A percentile compares a stretch with the other conserved stretches of the same genome.
Conservation (phyloP, 2,113 vertebrate genomes). For the Hippopotamus amphibius region DNA sequence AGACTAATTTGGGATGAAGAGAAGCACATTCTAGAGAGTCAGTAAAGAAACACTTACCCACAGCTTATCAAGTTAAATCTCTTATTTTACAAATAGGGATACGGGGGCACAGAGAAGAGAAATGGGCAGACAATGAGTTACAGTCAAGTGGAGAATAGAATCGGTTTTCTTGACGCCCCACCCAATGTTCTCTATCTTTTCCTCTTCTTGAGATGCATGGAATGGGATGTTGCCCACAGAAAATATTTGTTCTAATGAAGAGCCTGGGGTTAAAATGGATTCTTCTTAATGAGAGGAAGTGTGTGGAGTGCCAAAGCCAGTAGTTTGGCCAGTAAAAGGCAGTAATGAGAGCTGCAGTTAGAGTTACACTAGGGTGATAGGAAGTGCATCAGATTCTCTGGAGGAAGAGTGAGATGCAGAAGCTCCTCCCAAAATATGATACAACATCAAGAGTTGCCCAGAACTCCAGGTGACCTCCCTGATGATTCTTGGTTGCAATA, state of each 20-base stretch:
- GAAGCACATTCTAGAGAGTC: not conserved
- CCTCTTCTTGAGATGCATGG: not conserved
- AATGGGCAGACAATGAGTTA: not conserved
- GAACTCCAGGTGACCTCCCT: not conserved
- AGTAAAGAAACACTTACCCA: not conserved
- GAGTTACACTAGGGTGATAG: not conserved
- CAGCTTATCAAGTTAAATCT: not conserved
- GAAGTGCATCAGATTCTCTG: not conserved
- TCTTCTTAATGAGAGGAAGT: constrained; percentile 48
- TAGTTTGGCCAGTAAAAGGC: constrained; percentile 24
- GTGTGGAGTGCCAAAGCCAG: constrained; percentile 1
- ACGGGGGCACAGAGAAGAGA: not conserved
- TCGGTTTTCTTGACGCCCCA: not conserved
- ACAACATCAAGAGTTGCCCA: not conserved
- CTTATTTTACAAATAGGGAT: not conserved
- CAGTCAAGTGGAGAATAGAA: not conserved
- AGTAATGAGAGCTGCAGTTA: constrained; percentile 25
- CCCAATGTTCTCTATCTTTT: not conserved
- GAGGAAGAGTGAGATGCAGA: not conserved
- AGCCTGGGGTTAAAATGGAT: not conserved
- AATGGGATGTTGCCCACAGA: not conserved
- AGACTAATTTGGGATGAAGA: not conserved
- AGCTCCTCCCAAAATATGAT: not conserved
- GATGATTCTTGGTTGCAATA: not conserved
- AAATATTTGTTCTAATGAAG: constrained; percentile 52